Conservation (phyloP, 2,797 vertebrate species). For the Sphenodon punctatus region DNA sequence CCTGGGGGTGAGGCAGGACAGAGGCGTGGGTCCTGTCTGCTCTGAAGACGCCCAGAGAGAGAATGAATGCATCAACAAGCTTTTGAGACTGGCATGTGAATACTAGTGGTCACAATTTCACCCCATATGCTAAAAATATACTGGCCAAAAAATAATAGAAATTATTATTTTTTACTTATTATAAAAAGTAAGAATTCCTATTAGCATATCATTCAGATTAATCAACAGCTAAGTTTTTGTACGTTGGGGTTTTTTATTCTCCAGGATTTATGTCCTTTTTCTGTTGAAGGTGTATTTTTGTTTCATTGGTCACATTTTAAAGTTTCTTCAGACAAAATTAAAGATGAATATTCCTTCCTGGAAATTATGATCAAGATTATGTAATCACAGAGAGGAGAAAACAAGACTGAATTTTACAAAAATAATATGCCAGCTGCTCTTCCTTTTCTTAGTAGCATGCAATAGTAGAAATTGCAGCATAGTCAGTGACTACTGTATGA, state of each 20-base stretch:
- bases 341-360: too few species aligned
- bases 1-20: too few species aligned
- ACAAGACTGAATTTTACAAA: background rate
- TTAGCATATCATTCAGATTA: background rate
- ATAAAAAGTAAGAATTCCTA: background rate
- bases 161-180: background rate
- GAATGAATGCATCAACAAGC: too few species aligned
- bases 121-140: background rate
- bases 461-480: background rate
- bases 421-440: background rate
- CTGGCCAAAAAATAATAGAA: too few species aligned
- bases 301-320: background rate
- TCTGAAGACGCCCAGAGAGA: too few species aligned
- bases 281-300: background rate
- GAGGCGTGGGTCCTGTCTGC: too few species aligned
- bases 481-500: rapidly evolving
- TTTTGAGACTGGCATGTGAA: background rate
- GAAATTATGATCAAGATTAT: rapidly evolving
- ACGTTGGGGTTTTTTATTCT: background rate
- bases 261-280: background rate
- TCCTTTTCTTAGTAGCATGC: background rate
- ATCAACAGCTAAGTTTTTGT: background rate
- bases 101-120: background rate
- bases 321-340: background rate
- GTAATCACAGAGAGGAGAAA: background rate